A percentile compares a stretch with the other conserved stretches of the same genome.
These are phyloP conservation scores for Phymastichus coffea DNA, from an alignment of 1,140 invertebrate species.

Conservation along the genomic window DNA sequence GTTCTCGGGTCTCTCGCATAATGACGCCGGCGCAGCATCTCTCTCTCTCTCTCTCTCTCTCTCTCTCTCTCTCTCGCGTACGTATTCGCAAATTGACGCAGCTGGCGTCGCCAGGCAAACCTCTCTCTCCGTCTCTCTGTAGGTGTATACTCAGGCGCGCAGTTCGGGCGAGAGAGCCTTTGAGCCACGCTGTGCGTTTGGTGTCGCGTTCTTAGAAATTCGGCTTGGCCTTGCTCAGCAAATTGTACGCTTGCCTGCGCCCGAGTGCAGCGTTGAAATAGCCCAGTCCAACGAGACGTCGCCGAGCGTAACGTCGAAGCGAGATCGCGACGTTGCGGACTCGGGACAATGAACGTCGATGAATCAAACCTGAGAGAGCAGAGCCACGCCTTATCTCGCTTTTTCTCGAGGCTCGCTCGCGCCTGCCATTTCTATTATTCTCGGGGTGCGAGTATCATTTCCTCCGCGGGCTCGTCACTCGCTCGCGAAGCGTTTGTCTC, in stretches of 20 bases:
- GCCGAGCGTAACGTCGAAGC: too few species aligned
- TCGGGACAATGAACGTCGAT: too few species aligned
- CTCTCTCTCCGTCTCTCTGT: neutral
- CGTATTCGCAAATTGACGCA: conserved; percentile 15
- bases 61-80: neutral
- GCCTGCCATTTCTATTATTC: neutral
- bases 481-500: neutral
- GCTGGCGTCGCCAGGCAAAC: conserved; percentile 1
- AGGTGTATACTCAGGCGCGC: neutral
- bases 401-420: neutral
- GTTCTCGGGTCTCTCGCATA: neutral
- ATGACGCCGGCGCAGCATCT: neutral
- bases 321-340: too few species aligned
- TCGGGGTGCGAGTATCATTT: neutral
- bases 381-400: too few species aligned
- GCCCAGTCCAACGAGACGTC: too few species aligned
- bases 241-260: too few species aligned
- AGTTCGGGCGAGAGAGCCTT: too few species aligned
- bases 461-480: neutral
- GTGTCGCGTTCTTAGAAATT: too few species aligned
- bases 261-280: too few species aligned
- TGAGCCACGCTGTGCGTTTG: too few species aligned
- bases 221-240: too few species aligned
- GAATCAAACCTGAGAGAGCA: too few species aligned
- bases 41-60: neutral